These are phyloP conservation scores for Forbesichthys papilliferus DNA, from an alignment of 2,113 vertebrate genomes.

Conservation along the genomic window DNA sequence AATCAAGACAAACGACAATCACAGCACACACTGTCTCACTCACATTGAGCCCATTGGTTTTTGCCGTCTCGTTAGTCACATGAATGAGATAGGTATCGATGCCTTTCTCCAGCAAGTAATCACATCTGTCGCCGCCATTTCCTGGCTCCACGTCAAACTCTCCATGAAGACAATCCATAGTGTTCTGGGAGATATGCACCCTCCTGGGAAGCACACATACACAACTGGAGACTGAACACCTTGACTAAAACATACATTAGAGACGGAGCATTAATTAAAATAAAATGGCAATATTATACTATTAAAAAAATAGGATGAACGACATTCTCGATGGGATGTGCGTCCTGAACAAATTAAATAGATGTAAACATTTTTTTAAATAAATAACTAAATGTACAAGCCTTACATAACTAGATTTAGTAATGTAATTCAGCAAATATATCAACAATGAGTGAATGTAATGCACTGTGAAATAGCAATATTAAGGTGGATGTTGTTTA, in stretches of 20 bases:
- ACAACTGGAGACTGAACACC: neutral
- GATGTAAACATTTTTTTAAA: no score
- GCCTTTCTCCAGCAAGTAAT: constrained; percentile 93
- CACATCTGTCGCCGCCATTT: constrained; percentile 85
- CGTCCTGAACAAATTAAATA: no score
- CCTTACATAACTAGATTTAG: no score
- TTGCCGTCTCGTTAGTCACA: constrained; percentile 69
- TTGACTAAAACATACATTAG: neutral
- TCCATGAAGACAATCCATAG: constrained; percentile 86
- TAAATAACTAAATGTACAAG: no score
- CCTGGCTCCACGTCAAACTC: constrained; percentile 91
- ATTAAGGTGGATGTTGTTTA: no score
- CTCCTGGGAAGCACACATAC: constrained; percentile 70
- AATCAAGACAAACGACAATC: no score
- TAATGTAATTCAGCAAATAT: no score
- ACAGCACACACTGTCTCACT: constrained; percentile 48
- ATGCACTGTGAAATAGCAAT: no score
- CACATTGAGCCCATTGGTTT: constrained; percentile 78
- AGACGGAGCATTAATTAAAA: neutral
- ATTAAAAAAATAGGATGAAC: no score
- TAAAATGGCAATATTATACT: no score
- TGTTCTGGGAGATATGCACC: constrained; percentile 93
- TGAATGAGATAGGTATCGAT: constrained; percentile 88
- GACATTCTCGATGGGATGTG: no score
- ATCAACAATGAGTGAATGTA: no score